These are phyloP conservation scores for Aphelenchoides fujianensis DNA, from an alignment of 1,140 invertebrate genomes.

Conservation along the genomic window DNA sequence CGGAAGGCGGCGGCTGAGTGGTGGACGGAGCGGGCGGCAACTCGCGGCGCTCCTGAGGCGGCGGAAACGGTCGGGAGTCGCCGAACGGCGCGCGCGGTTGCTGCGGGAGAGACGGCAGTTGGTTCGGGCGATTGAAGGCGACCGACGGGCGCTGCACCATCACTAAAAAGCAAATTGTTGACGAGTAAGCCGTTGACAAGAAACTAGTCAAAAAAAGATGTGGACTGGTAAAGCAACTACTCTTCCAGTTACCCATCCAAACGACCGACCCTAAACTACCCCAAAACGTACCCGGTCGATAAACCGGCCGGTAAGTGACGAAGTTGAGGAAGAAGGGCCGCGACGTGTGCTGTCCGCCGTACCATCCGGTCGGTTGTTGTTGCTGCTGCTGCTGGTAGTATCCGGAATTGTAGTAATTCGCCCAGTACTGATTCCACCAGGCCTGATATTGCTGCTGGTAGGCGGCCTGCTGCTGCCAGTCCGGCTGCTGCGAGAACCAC, in stretches of 20 bases:
- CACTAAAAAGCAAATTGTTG: not conserved
- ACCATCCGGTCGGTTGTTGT: not conserved
- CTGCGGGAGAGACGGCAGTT: not conserved
- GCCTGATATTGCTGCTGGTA: not conserved
- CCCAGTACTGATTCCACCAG: not conserved
- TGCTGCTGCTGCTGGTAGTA: not conserved
- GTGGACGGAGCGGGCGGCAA: too few species aligned
- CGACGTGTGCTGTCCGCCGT: too few species aligned
- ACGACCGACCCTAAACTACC: too few species aligned
- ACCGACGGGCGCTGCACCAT: not conserved
- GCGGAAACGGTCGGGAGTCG: too few species aligned
- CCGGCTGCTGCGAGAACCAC: not conserved
- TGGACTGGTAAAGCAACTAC: too few species aligned
- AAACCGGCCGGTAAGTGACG: not conserved
- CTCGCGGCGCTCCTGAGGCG: too few species aligned
- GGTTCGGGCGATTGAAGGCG: not conserved
- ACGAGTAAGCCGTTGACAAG: too few species aligned
- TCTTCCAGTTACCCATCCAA: too few species aligned
- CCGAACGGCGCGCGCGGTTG: too few species aligned
- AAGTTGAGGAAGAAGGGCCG: not conserved
- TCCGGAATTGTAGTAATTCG: not conserved
- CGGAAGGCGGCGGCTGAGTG: not conserved
- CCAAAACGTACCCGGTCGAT: not conserved
- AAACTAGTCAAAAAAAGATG: not conserved
- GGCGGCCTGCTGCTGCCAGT: not conserved